Evolutionary conservation across 2,888 invertebrate species (phyloP).

Genomic region (Cantharis lateralis): DNA sequence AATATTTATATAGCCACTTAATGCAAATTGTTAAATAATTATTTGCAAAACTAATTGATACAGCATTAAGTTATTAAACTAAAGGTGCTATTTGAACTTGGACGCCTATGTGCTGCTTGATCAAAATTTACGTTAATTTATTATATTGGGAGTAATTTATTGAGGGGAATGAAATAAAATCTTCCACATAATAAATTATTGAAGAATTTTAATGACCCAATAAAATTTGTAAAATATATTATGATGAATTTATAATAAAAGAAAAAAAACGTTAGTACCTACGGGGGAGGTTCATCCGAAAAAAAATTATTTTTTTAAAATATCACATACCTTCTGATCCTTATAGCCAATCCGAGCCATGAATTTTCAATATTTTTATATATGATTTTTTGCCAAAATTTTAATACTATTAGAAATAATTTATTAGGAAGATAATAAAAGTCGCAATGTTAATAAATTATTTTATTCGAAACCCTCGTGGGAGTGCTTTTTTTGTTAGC

Average conservation of each 20-base stretch:
- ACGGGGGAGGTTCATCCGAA: background rate
- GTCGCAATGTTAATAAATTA: background rate
- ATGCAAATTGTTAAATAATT: conserved; percentile 9
- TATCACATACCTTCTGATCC: background rate
- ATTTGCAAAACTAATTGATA: conserved; percentile 28
- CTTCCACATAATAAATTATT: background rate
- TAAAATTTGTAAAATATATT: background rate
- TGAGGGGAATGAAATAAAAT: background rate
- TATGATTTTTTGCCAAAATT: background rate
- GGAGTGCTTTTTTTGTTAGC: background rate
- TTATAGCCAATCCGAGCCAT: background rate
- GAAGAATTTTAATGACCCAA: background rate
- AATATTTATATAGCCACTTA: conserved; percentile 15
- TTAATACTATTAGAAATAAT: background rate
- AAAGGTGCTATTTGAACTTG: conserved; percentile 10
- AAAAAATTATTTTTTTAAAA: background rate
- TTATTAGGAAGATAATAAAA: background rate
- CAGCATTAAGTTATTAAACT: conserved; percentile 18
- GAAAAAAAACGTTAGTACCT: background rate
- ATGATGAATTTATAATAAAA: background rate
- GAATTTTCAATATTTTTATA: background rate
- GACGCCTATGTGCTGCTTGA: background rate
- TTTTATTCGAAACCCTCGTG: background rate
- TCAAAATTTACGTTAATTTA: background rate
- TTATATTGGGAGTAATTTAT: background rate